These are phyloP conservation scores for Pelmatolapia mariae DNA, from an alignment of 2,113 vertebrate species.

Conservation along the genomic window DNA sequence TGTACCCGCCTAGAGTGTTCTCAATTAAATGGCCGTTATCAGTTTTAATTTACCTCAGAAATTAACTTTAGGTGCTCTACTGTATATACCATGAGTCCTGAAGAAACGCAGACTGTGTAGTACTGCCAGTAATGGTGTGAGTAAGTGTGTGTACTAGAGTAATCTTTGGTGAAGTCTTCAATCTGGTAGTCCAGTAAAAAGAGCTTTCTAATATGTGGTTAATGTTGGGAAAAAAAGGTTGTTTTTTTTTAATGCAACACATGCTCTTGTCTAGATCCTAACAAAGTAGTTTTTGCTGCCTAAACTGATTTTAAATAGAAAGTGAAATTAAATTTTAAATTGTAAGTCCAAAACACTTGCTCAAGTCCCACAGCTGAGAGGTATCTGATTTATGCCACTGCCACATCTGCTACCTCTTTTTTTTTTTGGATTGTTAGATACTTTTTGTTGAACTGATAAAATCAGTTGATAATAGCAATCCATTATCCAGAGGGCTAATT, in stretches of 20 bases:
- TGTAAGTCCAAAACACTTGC: background rate
- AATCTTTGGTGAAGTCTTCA: background rate
- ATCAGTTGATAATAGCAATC: background rate
- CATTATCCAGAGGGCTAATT: background rate
- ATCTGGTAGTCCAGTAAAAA: background rate
- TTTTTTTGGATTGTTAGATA: background rate
- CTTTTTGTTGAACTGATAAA: background rate
- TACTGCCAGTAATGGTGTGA: background rate
- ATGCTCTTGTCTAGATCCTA: background rate
- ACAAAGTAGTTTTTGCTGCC: background rate
- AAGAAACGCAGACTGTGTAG: background rate
- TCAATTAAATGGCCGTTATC: background rate
- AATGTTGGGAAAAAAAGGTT: accelerated
- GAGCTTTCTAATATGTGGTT: background rate
- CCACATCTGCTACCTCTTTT: background rate
- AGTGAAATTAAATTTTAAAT: background rate
- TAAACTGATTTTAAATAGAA: background rate
- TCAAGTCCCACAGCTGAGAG: background rate
- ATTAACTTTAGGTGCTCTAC: background rate
- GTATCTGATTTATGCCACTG: background rate
- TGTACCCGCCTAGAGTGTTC: background rate
- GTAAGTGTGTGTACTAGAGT: background rate
- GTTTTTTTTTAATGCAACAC: background rate
- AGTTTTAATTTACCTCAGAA: background rate
- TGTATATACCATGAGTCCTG: background rate